A percentile compares a stretch with the other conserved stretches of the same genome.
phyloP scores from a whole-genome alignment of 2,113 vertebrate genomes.

The Plotosus lineatus region DNA sequence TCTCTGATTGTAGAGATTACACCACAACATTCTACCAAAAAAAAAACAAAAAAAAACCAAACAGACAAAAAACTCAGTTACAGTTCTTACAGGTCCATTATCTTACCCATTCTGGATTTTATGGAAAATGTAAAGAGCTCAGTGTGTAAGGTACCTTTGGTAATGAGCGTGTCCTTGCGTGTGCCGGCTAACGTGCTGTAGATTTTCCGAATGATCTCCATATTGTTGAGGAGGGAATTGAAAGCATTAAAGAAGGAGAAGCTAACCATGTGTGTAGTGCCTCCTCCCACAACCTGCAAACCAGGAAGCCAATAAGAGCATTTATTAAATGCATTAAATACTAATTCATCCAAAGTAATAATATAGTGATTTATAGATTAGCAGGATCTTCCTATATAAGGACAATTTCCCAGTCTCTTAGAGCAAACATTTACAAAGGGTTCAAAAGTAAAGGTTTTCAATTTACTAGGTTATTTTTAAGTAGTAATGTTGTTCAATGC shows the following conservation, averaged over 20 bases:
- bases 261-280: constrained; percentile 93
- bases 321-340: background rate
- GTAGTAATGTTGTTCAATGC: too few species aligned
- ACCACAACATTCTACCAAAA: background rate
- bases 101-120: background rate
- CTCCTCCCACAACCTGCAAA: constrained; percentile 88
- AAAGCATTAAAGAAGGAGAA: constrained; percentile 99
- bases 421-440: too few species aligned
- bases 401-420: too few species aligned
- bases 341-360: background rate
- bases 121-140: background rate
- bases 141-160: constrained; percentile 81
- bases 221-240: constrained; percentile 96
- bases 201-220: constrained; percentile 98
- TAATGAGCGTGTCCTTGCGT: constrained; percentile 88
- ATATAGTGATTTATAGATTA: background rate
- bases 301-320: constrained; percentile 36
- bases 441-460: too few species aligned
- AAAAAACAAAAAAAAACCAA: too few species aligned
- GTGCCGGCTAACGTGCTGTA: constrained; percentile 92
- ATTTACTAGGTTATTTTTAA: too few species aligned
- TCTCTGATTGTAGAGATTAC: too few species aligned
- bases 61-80: too few species aligned
- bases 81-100: background rate
- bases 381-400: background rate